Evolutionary conservation across 2,113 vertebrate species (phyloP), one percentile per base, ranked within the genome.

Genomic region (Halichoeres trimaculatus): DNA sequence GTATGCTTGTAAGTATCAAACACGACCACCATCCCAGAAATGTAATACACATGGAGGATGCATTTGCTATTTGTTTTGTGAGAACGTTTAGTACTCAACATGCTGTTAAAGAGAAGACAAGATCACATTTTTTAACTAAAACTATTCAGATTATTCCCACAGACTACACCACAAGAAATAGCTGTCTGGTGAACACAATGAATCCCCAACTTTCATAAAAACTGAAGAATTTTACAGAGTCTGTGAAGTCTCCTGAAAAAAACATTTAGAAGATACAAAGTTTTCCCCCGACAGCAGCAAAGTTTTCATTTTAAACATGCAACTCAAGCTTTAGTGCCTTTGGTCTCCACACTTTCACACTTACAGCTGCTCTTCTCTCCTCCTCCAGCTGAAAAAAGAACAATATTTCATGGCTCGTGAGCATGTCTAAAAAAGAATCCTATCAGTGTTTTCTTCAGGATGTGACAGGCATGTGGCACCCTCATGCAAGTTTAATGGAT

Each of bases 311-410:
- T 67, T 43, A 70, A 45, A 76, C 72, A 54, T 77, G 60, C 19
- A n/a, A 38, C 69, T 50, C 19, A 70, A 30, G 47, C 47, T 53
- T 26, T 19, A 22, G 48, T 50, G 11, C 54, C 22, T 43, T 30
- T 66, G 51, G 56, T 45, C 43, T 55, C 20, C 10, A 47, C 47
- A 36, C 23, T 68, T 84, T 55, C 17, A 76, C 90, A 97, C 94
- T 95, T 95, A 96, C 95, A 93, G 93, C 94, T 94, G 95, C 94
- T 90, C 95, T 96, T 89, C 91, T 76, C 89, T 98, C 95, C 92
- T 98, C 96, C 91, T 97, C 96, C 95, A 96, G 94, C 93, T 94
- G 93, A 91, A 85, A 94, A 95, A 91, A 85, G 94, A 95, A 93
- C 48, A 74, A 79, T 13, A 56, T 70, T 76, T 79, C 35, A 75